Conservation (phyloP, 2,797 vertebrate species). For the Luscinia megarhynchos region DNA sequence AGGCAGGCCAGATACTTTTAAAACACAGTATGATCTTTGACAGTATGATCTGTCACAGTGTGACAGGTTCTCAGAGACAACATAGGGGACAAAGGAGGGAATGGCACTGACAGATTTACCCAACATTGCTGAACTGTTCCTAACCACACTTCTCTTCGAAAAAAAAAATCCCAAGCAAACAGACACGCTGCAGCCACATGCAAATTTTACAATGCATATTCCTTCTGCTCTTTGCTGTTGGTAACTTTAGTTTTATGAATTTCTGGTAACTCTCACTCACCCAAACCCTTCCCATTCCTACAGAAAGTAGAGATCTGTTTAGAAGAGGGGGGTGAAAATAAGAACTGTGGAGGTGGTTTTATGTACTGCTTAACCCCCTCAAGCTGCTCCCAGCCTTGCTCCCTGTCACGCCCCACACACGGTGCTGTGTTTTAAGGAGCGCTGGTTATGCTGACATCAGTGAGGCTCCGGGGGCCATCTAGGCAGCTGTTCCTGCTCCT, state of each 20-base stretch:
- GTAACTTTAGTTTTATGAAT: rapidly evolving
- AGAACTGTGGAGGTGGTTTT: not conserved
- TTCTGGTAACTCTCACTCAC: not conserved
- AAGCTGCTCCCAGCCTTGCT: not conserved
- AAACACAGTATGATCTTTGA: conserved; percentile 1
- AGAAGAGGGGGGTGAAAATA: rapidly evolving
- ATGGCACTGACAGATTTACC: not conserved
- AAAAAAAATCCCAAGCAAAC: not conserved
- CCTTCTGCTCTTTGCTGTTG: not conserved
- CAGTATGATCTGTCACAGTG: conserved; percentile 16
- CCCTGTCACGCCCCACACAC: not conserved
- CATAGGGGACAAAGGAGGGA: not conserved
- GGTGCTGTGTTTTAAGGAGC: not conserved
- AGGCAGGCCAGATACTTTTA: conserved; percentile 27
- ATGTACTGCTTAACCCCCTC: not conserved
- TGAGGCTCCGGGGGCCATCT: conserved; percentile 56
- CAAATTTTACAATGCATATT: not conserved
- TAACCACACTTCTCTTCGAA: not conserved
- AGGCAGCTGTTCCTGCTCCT: conserved; percentile 70
- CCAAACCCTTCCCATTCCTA: not conserved
- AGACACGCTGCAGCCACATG: not conserved
- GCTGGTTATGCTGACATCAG: conserved; percentile 54
- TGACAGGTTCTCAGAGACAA: conserved; percentile 35
- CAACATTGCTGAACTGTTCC: not conserved
- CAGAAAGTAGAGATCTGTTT: not conserved